Percentiles rank a stretch among this genome's conserved stretches.
phyloP scores from a whole-genome alignment of 1,140 invertebrate genomes.

The Lepidurus couesii region DNA sequence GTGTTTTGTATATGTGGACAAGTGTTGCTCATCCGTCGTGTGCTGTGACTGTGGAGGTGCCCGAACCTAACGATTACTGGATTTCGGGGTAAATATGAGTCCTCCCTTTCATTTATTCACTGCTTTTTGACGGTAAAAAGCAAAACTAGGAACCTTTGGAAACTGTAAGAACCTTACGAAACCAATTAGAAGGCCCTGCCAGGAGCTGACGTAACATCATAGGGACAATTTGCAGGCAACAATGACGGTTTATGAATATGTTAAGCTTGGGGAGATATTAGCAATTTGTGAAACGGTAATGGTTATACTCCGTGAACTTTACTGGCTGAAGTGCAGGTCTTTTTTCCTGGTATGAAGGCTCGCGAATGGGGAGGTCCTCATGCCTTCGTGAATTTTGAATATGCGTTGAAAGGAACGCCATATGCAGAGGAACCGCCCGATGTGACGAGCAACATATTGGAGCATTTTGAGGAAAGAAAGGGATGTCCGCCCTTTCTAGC shows the following conservation, averaged over 20 bases:
- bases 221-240: too few relatives aligned
- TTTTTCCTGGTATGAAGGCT: neutral
- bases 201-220: too few relatives aligned
- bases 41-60: neutral
- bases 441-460: neutral
- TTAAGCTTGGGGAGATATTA: too few relatives aligned
- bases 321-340: neutral
- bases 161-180: too few relatives aligned
- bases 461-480: neutral
- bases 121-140: too few relatives aligned
- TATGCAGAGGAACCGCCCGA: constrained; percentile 17
- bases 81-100: neutral
- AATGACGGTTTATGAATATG: too few relatives aligned
- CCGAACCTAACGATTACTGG: neutral
- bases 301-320: too few relatives aligned
- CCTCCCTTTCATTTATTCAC: neutral
- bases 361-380: neutral
- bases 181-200: too few relatives aligned
- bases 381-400: constrained; percentile 19
- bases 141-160: too few relatives aligned
- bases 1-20: constrained; percentile 15
- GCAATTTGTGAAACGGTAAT: too few relatives aligned
- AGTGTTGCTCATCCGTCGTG: neutral
- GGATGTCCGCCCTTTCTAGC: neutral
- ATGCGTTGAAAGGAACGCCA: neutral